Evolutionary conservation across 1,140 invertebrate genomes (phyloP).

Genomic region (Anoplophora glabripennis): DNA sequence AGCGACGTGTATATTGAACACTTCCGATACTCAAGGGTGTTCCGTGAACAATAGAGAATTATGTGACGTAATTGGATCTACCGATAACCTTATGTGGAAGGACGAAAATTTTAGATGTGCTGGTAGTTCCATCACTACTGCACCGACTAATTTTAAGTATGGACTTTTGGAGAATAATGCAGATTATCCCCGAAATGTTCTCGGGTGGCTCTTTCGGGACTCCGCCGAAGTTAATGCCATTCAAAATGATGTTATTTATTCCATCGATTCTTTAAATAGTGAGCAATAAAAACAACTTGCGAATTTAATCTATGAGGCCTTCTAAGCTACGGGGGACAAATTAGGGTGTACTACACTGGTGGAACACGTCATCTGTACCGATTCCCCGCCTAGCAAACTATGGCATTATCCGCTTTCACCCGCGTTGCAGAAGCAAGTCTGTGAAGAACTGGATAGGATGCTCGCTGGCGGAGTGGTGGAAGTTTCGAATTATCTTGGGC

Average conservation of each 20-base stretch:
- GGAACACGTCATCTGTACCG: slow-evolving; percentile 36
- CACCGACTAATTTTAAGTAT: background rate
- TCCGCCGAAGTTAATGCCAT: no score
- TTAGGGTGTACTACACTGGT: no score
- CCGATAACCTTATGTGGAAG: slow-evolving; percentile 5
- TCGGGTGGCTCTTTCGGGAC: background rate
- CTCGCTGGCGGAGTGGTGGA: no score
- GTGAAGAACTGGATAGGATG: no score
- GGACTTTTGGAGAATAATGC: background rate
- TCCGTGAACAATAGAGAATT: slow-evolving; percentile 17
- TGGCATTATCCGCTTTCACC: slow-evolving; percentile 32
- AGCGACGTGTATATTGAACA: background rate
- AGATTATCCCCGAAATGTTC: background rate
- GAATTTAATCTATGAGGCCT: slow-evolving; percentile 24
- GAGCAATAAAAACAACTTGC: background rate
- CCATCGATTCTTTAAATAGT: no score
- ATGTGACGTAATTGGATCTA: slow-evolving; percentile 2
- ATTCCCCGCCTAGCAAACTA: slow-evolving; percentile 33
- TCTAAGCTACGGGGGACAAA: no score
- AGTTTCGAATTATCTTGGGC: slow-evolving; percentile 45
- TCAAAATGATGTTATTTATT: no score
- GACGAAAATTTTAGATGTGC: background rate
- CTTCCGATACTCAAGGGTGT: background rate
- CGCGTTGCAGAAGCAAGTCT: no score
- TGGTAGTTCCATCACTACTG: background rate